Conservation (phyloP, 2,888 invertebrate genomes). For the Auanema freiburgensis region DNA sequence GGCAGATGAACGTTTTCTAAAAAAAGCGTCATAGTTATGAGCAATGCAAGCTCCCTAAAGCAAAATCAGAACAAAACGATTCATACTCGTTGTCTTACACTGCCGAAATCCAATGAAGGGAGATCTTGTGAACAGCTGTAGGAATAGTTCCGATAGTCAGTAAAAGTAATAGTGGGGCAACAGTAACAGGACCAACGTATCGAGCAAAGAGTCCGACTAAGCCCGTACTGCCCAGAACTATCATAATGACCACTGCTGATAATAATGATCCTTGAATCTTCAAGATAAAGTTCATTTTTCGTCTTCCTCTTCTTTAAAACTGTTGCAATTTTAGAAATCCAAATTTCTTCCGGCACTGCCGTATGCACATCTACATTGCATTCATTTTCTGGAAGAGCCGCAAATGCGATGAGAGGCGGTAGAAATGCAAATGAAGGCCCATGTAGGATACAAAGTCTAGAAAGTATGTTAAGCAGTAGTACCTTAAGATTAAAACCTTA, state of each 20-base stretch:
- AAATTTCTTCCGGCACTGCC: conserved; percentile 46
- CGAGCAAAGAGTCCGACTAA: conserved; percentile 36
- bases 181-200: conserved; percentile 58
- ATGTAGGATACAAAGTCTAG: conserved; percentile 57
- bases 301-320: conserved; percentile 15
- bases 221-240: conserved; percentile 54
- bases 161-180: conserved; percentile 50
- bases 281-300: conserved; percentile 24
- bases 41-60: conserved; percentile 46
- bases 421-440: conserved; percentile 62
- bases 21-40: conserved; percentile 45
- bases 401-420: conserved; percentile 55
- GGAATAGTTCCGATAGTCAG: conserved; percentile 49
- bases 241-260: conserved; percentile 49
- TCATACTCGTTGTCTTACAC: conserved; percentile 35
- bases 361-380: conserved; percentile 42
- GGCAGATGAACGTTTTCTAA: conserved; percentile 49
- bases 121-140: conserved; percentile 44
- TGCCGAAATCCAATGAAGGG: conserved; percentile 54
- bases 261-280: conserved; percentile 56
- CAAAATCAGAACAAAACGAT: not conserved
- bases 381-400: conserved; percentile 33
- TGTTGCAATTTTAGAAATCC: conserved; percentile 37
- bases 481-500: conserved; percentile 23
- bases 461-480: conserved; percentile 7